These are phyloP conservation scores for Alosa sapidissima DNA, from an alignment of 2,797 vertebrate genomes.

Conservation along the genomic window DNA sequence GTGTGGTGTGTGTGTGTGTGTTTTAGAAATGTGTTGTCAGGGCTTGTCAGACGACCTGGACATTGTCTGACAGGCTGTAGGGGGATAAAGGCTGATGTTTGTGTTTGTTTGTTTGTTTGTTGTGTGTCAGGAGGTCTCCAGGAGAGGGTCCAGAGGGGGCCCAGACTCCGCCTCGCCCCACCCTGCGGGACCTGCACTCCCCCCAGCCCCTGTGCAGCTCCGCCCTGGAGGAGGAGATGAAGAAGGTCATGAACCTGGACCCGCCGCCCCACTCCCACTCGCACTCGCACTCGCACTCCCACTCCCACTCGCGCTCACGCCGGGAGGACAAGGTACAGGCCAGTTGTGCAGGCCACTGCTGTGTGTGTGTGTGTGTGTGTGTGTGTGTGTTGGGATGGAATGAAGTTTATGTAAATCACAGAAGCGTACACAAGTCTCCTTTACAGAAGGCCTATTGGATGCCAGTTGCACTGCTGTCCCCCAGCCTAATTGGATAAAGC, in stretches of 20 bases:
- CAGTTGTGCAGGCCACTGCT: constrained; percentile 53
- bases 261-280: constrained; percentile 66
- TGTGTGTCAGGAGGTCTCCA: constrained; percentile 83
- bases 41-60: too few species aligned
- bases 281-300: constrained; percentile 31
- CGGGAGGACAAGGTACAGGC: constrained; percentile 80
- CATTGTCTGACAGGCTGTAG: too few species aligned
- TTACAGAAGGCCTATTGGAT: not conserved
- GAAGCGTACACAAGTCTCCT: not conserved
- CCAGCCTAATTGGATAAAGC: not conserved
- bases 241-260: constrained; percentile 81
- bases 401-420: not conserved
- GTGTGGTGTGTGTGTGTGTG: not conserved
- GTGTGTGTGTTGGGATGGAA: not conserved
- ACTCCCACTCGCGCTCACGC: too few species aligned
- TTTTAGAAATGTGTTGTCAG: too few species aligned
- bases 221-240: constrained; percentile 89
- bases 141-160: constrained; percentile 84
- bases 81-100: not conserved
- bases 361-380: not conserved
- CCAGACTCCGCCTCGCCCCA: constrained; percentile 84
- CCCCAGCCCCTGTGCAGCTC: constrained; percentile 87
- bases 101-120: not conserved
- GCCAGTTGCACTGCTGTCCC: not conserved
- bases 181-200: constrained; percentile 89